Evolutionary conservation across 2,113 vertebrate genomes (phyloP).

Genomic region (Chionomys nivalis): DNA sequence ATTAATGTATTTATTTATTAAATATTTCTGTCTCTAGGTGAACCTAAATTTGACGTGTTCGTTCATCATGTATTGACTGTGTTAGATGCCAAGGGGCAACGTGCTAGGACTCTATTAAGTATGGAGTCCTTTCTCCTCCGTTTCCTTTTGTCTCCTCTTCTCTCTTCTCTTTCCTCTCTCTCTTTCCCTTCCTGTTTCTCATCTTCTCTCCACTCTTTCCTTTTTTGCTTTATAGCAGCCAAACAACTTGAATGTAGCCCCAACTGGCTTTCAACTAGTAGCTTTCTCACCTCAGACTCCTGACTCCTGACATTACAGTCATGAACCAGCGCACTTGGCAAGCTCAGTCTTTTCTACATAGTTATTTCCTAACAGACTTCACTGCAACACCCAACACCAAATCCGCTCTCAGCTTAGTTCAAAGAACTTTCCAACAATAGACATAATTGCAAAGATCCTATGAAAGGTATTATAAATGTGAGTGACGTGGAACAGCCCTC

Average conservation of each 20-base stretch:
- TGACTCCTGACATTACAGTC: too few relatives aligned
- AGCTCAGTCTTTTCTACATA: background rate
- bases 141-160: too few relatives aligned
- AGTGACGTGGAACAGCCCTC: background rate
- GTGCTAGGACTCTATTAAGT: background rate
- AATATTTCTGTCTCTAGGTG: too few relatives aligned
- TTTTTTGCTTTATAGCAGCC: background rate
- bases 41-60: background rate
- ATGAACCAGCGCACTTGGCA: background rate
- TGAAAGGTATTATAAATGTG: background rate
- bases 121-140: background rate
- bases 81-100: too few relatives aligned
- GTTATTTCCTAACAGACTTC: background rate
- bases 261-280: background rate
- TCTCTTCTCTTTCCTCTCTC: too few relatives aligned
- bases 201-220: background rate
- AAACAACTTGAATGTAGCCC: background rate
- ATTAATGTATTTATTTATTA: too few relatives aligned
- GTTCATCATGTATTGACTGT: background rate
- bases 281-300: background rate
- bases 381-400: background rate
- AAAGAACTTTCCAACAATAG: background rate
- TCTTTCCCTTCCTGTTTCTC: too few relatives aligned
- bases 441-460: background rate
- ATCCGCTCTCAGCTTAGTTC: constrained; percentile 6